Evolutionary conservation across 1,140 invertebrate genomes (phyloP).

Genomic region (Hyles euphorbiae): DNA sequence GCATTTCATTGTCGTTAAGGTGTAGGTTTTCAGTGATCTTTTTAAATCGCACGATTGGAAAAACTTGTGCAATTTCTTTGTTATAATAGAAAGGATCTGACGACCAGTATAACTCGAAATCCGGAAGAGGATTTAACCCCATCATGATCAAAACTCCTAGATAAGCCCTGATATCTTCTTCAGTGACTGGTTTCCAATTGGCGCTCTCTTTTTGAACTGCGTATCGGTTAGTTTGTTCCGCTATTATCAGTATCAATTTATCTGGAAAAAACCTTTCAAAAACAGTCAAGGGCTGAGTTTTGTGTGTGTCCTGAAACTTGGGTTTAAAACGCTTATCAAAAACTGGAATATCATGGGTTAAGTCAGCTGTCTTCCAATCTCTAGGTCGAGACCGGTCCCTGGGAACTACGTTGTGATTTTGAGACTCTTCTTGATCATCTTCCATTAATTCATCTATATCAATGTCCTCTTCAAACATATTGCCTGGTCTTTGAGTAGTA

Average conservation of each 20-base stretch:
- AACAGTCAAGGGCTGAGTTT: conserved; percentile 17
- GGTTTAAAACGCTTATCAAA: conserved; percentile 29
- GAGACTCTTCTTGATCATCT: conserved; percentile 20
- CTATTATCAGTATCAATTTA: conserved; percentile 26
- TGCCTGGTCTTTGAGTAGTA: conserved; percentile 20
- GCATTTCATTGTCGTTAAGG: conserved; percentile 25
- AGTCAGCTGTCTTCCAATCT: conserved; percentile 29
- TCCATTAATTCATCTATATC: conserved; percentile 21
- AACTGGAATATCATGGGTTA: conserved; percentile 29
- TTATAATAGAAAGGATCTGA: conserved; percentile 32
- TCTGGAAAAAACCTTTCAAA: conserved; percentile 24
- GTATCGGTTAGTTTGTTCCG: conserved; percentile 29
- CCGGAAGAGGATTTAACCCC: conserved; percentile 33
- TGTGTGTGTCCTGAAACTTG: conserved; percentile 25
- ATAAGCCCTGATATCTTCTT: conserved; percentile 30
- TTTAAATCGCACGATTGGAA: conserved; percentile 27
- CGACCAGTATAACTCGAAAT: conserved; percentile 34
- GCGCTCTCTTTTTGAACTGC: conserved; percentile 20
- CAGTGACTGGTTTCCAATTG: conserved; percentile 16
- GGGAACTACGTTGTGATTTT: conserved; percentile 29
- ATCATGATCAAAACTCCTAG: conserved; percentile 32
- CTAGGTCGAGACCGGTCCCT: conserved; percentile 29
- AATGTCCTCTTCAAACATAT: conserved; percentile 17
- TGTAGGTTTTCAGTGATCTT: conserved; percentile 31
- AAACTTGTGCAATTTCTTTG: conserved; percentile 22